A percentile compares a stretch with the other conserved stretches of the same genome.
Evolutionary conservation across 2,113 vertebrate genomes (phyloP).

Genomic region (Phaetusa simplex): DNA sequence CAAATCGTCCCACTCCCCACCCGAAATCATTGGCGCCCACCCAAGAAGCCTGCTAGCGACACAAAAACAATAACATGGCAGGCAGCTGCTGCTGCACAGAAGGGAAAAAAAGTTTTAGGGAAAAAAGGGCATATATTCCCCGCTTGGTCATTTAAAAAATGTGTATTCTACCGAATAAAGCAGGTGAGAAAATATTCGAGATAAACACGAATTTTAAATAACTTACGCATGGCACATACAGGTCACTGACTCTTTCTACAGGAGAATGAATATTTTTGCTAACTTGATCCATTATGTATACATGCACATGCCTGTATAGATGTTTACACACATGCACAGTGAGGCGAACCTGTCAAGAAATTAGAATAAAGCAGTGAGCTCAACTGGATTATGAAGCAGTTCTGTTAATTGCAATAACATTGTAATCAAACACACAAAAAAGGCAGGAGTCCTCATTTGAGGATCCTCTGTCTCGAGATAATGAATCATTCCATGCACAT

Average conservation of each 20-base stretch:
- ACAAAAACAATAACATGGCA: constrained; percentile 5
- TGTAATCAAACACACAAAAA: not conserved
- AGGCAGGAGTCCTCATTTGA: not conserved
- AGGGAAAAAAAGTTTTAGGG: not conserved
- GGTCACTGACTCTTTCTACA: not conserved
- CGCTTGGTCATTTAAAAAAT: constrained; percentile 9
- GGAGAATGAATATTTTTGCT: not conserved
- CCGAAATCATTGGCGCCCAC: not conserved
- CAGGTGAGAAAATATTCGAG: not conserved
- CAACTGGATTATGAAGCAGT: not conserved
- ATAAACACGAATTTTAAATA: constrained; percentile 6
- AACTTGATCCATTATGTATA: not conserved
- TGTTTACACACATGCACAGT: not conserved
- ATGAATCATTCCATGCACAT: not conserved
- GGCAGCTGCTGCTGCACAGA: constrained; percentile 14
- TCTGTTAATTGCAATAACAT: not conserved
- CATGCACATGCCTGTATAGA: not conserved
- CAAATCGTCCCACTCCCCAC: constrained; percentile 11
- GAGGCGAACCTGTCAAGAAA: not conserved
- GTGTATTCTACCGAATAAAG: not conserved
- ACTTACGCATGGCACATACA: not conserved
- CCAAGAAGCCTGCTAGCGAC: constrained; percentile 27
- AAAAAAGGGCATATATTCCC: not conserved
- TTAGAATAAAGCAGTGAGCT: not conserved
- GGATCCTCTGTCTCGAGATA: not conserved